Base-by-base conservation (phyloP, 2,113 vertebrate genomes). In the Dendrocopos noguchii region DNA sequence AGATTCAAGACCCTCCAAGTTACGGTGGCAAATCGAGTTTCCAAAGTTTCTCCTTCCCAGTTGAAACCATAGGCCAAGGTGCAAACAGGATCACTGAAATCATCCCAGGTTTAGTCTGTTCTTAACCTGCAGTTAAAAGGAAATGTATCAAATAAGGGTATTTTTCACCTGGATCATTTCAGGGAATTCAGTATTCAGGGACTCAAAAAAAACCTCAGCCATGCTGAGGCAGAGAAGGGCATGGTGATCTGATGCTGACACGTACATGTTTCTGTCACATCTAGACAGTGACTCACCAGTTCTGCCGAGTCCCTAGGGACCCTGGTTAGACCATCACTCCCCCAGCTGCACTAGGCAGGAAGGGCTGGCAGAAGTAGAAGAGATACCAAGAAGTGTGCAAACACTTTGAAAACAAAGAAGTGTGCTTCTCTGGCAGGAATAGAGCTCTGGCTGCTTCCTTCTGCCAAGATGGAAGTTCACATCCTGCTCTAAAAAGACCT, bases 61-160 rank as follows among this genome's bases (percentile, higher is more conserved):
- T 1, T 9, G 59, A 76, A 5, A 15, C 44, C 39, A 36, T 59
- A 87, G 33, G 5, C 44, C 28, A 8, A 2, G 6, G 1, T 80
- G 59, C 44, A 73, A 81, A 39, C 0, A 1, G 14, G 14, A 31
- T 12, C 16, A 7, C 36, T 55, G 59, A 87, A 85, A 57, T 15
- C 2, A 50, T n/a, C 11, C 17, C 0, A 1, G 20, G 8, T 33
- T 63, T 66, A 18, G 3, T 8, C 42, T 61, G 42, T 4, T 12
- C 85, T 80, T 88, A 73, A 36, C 7, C 9, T 39, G 8, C 3
- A 3, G 13, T 29, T 75, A 65, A 60, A 80, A 60, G 15, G 13
- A 8, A 12, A 4, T 4, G 2, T 56, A 19, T 27, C 27, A 36
- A 60, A 65, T 65, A 57, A 29, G 11, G 17, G 27, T 24, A 9